Conservation (phyloP, 2,113 vertebrate species). For the Tenrec ecaudatus region DNA sequence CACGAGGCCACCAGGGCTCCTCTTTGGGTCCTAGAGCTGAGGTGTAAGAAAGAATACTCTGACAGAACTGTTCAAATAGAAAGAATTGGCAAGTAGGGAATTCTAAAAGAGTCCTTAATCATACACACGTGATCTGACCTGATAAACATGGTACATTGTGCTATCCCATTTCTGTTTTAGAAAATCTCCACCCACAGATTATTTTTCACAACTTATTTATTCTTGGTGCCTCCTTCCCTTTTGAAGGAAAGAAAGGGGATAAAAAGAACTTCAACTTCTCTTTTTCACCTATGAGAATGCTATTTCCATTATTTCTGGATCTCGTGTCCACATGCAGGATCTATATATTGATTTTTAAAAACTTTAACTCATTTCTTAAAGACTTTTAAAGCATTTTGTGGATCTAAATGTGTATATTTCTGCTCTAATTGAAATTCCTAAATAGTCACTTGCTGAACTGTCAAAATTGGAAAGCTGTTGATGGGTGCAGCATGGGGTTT, state of each 20-base stretch:
- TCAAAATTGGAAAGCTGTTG: conserved; percentile 88
- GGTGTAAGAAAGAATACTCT: neutral
- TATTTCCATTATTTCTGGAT: conserved; percentile 62
- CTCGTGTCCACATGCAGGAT: conserved; percentile 51
- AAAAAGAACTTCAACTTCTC: conserved; percentile 69
- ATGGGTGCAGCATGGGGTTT: conserved; percentile 85
- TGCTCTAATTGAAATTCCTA: conserved; percentile 87
- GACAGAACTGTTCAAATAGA: conserved; percentile 11
- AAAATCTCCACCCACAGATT: conserved; percentile 30
- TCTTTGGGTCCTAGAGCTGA: neutral
- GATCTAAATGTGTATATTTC: conserved; percentile 84
- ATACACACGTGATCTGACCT: conserved; percentile 47
- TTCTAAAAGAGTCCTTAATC: conserved; percentile 57
- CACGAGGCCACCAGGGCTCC: no score
- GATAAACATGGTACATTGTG: conserved; percentile 65
- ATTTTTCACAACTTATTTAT: conserved; percentile 79
- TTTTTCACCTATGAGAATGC: conserved; percentile 54
- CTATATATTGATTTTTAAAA: conserved; percentile 74
- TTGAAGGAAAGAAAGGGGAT: conserved; percentile 54
- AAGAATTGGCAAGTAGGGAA: conserved; percentile 41
- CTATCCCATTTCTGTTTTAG: conserved; percentile 38
- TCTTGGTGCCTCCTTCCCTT: conserved; percentile 60
- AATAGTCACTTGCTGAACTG: conserved; percentile 89
- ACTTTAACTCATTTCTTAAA: conserved; percentile 63
- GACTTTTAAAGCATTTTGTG: conserved; percentile 71